Evolutionary conservation across 2,113 vertebrate genomes (phyloP).

Genomic region (Platycercus adscitus): DNA sequence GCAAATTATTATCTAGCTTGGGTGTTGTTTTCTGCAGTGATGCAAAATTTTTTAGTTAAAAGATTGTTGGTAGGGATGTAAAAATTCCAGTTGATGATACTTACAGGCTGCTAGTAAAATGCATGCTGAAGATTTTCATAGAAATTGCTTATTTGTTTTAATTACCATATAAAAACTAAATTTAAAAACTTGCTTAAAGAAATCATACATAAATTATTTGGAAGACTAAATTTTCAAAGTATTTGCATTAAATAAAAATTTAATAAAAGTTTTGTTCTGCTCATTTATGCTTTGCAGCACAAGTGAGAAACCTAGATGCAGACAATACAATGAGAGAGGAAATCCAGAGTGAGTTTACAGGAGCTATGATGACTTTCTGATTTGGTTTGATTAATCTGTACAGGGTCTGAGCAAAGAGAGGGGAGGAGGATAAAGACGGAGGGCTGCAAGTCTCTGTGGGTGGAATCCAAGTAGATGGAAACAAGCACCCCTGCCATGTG

Average conservation of each 20-base stretch:
- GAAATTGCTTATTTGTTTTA: neutral
- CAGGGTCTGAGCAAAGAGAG: neutral
- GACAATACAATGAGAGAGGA: neutral
- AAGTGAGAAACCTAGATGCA: neutral
- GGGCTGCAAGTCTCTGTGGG: neutral
- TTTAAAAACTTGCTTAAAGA: neutral
- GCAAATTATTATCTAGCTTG: neutral
- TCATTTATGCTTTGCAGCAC: neutral
- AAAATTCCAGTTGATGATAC: neutral
- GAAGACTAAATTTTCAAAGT: neutral
- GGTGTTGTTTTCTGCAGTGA: neutral
- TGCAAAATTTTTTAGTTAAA: neutral
- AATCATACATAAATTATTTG: neutral
- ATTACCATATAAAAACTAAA: neutral
- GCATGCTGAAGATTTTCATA: neutral
- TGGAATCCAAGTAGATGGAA: neutral
- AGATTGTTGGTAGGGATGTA: neutral
- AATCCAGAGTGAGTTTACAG: neutral
- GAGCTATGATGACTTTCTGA: neutral
- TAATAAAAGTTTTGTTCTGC: neutral
- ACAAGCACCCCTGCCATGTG: neutral
- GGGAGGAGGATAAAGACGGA: neutral
- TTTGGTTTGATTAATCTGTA: neutral
- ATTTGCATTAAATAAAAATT: neutral
- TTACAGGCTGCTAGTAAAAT: neutral